These are phyloP conservation scores for Catonia carolina DNA, from an alignment of 2,888 invertebrate genomes.

Conservation along the genomic window DNA sequence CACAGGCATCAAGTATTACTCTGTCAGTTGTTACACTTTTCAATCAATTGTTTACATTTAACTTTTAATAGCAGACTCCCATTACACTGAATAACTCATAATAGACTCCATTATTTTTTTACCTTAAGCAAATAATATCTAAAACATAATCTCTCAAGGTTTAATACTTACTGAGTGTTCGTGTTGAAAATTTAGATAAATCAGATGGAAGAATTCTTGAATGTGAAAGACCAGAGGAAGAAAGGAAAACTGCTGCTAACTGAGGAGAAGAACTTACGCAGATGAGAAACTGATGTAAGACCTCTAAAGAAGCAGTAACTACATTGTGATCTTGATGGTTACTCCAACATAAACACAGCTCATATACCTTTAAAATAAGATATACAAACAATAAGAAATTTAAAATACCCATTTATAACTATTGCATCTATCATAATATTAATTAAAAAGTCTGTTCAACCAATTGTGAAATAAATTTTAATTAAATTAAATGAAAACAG, in stretches of 20 bases:
- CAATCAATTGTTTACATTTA: too few relatives aligned
- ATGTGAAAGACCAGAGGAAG: slow-evolving; percentile 44
- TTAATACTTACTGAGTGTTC: slow-evolving; percentile 54
- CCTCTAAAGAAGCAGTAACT: slow-evolving; percentile 79
- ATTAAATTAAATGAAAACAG: too few relatives aligned
- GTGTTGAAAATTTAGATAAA: slow-evolving; percentile 43
- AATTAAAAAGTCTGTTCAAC: too few relatives aligned
- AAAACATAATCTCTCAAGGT: too few relatives aligned
- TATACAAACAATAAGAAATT: slow-evolving; percentile 2
- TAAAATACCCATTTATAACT: not conserved
- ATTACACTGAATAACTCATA: too few relatives aligned
- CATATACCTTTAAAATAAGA: slow-evolving; percentile 60
- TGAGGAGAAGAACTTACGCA: slow-evolving; percentile 45
- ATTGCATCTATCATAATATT: too few relatives aligned
- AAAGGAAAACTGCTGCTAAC: slow-evolving; percentile 49
- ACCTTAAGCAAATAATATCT: too few relatives aligned
- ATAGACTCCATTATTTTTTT: too few relatives aligned
- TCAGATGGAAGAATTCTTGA: slow-evolving; percentile 43
- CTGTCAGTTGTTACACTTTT: too few relatives aligned
- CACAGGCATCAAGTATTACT: too few relatives aligned
- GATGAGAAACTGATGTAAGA: slow-evolving; percentile 56
- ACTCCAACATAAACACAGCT: slow-evolving; percentile 65
- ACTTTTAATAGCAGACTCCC: too few relatives aligned
- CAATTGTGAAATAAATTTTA: too few relatives aligned
- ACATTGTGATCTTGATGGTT: slow-evolving; percentile 74